Evolutionary conservation across 2,888 invertebrate genomes (phyloP).

Genomic region (Lycocerus yunnanus): DNA sequence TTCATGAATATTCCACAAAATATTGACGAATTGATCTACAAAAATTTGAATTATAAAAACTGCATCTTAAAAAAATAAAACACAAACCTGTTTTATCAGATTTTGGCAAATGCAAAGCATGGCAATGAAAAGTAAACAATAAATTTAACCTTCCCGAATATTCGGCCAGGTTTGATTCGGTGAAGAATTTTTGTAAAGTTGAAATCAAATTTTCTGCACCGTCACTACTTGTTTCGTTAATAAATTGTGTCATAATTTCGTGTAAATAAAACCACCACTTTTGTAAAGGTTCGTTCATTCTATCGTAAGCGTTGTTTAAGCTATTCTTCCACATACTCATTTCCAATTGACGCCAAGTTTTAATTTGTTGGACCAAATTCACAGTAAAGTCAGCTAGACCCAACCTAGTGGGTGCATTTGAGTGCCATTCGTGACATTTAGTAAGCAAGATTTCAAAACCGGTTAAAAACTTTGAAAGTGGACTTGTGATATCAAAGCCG

Average conservation of each 20-base stretch:
- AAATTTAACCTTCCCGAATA: conserved; percentile 79
- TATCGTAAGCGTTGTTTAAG: conserved; percentile 69
- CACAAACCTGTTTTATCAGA: conserved; percentile 26
- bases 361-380: conserved; percentile 78
- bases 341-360: conserved; percentile 90
- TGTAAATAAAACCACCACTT: conserved; percentile 94
- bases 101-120: conserved; percentile 63
- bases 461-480: conserved; percentile 85
- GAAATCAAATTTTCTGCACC: conserved; percentile 56
- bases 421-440: conserved; percentile 90
- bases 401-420: conserved; percentile 84
- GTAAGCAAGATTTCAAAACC: conserved; percentile 88
- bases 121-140: conserved; percentile 80
- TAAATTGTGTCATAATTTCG: conserved; percentile 68
- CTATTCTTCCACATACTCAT: conserved; percentile 86
- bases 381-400: conserved; percentile 76
- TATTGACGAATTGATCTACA: conserved; percentile 63
- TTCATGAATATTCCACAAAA: conserved; percentile 80
- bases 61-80: background rate
- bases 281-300: conserved; percentile 69
- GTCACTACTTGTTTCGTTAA: conserved; percentile 49
- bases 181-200: conserved; percentile 80
- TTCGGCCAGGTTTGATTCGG: conserved; percentile 82
- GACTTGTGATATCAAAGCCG: conserved; percentile 76
- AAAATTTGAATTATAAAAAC: conserved; percentile 24